Evolutionary conservation across 2,888 invertebrate genomes (phyloP).

Genomic region (Stenolophus ochropezus): DNA sequence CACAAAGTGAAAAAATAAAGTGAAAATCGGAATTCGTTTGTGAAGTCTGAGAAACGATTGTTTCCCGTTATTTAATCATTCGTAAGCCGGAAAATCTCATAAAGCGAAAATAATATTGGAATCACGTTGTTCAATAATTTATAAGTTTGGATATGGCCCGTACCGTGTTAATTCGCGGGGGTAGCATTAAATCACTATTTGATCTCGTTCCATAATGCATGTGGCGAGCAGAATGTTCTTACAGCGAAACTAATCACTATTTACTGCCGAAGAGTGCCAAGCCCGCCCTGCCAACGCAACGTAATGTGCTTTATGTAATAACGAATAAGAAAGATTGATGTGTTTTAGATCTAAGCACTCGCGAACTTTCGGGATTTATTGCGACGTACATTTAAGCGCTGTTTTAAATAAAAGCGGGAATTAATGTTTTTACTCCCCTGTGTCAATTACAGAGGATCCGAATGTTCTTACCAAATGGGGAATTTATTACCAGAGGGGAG

Average conservation of each 20-base stretch:
- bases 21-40: background rate
- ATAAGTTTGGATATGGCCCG: constrained; percentile 12
- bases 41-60: background rate
- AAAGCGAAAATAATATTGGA: constrained; percentile 12
- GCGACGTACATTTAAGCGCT: constrained; percentile 21
- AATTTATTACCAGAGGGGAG: background rate
- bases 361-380: constrained; percentile 31
- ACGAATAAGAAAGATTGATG: constrained; percentile 49
- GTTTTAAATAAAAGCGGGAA: constrained; percentile 33
- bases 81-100: background rate
- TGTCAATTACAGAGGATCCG: constrained; percentile 6
- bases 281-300: constrained; percentile 15
- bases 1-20: background rate
- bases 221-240: constrained; percentile 27
- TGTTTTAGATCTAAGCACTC: constrained; percentile 41
- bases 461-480: background rate
- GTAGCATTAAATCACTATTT: constrained; percentile 47
- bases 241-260: constrained; percentile 46
- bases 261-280: constrained; percentile 39
- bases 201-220: constrained; percentile 51
- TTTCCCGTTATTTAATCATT: constrained; percentile 4
- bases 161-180: background rate
- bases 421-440: constrained; percentile 3
- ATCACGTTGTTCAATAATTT: constrained; percentile 25
- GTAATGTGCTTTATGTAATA: constrained; percentile 36